phyloP scores from a whole-genome alignment of 2,113 vertebrate species.

The Desmodus rotundus region DNA sequence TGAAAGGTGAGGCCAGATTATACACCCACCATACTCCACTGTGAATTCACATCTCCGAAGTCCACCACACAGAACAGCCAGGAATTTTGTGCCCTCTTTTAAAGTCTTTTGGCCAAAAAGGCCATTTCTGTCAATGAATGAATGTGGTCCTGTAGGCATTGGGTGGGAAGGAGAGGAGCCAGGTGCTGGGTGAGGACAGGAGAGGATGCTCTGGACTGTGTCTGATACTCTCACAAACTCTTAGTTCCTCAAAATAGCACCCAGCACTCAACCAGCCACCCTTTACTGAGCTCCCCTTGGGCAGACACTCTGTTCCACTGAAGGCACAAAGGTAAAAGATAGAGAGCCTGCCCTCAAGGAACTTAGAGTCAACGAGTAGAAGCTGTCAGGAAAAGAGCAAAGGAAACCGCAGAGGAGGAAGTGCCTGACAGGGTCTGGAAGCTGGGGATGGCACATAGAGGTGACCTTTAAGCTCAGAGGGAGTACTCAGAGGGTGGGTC shows the following conservation, averaged over 20 bases:
- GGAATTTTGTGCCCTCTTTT: background rate
- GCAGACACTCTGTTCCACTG: background rate
- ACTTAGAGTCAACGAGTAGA: background rate
- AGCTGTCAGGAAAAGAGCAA: background rate
- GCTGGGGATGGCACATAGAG: background rate
- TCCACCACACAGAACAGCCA: background rate
- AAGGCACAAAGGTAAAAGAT: background rate
- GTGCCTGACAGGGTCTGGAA: background rate
- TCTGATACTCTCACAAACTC: background rate
- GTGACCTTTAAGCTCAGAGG: background rate
- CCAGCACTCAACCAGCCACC: background rate
- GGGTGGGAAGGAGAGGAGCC: background rate
- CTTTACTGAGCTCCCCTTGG: background rate
- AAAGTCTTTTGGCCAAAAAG: background rate
- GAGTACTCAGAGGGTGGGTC: background rate
- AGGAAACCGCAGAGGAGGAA: background rate
- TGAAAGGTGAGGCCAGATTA: background rate
- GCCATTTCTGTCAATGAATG: background rate
- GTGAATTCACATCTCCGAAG: background rate
- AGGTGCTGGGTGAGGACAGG: background rate
- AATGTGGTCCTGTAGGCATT: background rate
- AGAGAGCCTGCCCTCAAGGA: background rate
- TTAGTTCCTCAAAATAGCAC: background rate
- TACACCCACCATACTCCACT: background rate
- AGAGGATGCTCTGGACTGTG: background rate